A percentile compares a stretch with the other conserved stretches of the same genome.
phyloP scores from a whole-genome alignment of 2,113 vertebrate genomes.

The Menura novaehollandiae region DNA sequence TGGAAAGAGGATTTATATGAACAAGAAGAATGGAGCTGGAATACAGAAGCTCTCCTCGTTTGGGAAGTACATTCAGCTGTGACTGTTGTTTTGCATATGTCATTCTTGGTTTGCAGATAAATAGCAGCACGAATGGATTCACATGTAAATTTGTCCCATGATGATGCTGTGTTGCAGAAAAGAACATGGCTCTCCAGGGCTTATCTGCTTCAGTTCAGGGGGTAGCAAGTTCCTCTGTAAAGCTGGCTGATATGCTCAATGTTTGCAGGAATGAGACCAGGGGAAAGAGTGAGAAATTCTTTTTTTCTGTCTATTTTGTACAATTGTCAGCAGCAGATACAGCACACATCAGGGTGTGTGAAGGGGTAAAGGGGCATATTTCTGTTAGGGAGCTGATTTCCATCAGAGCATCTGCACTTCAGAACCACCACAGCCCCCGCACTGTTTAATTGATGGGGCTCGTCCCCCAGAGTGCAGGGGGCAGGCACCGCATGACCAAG shows the following conservation, averaged over 20 bases:
- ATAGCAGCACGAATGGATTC: not conserved
- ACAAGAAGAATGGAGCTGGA: rapidly evolving
- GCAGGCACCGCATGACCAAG: not conserved
- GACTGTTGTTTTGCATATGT: not conserved
- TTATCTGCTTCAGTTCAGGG: not conserved
- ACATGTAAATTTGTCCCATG: not conserved
- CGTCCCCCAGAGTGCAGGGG: not conserved
- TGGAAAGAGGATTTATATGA: not conserved
- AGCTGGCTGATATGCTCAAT: not conserved
- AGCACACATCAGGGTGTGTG: not conserved
- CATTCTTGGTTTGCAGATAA: not conserved
- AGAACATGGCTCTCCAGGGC: not conserved
- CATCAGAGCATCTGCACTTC: not conserved
- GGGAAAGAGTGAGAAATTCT: not conserved
- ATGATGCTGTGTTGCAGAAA: not conserved
- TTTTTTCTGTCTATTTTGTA: not conserved
- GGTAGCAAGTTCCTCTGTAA: not conserved
- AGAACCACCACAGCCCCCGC: not conserved
- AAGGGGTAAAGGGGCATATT: not conserved
- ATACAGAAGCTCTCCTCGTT: not conserved
- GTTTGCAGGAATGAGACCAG: not conserved
- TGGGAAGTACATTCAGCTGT: not conserved
- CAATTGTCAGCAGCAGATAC: not conserved
- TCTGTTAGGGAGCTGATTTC: not conserved
- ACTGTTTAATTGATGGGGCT: not conserved